Percentiles rank a stretch among this genome's conserved stretches.
These are phyloP conservation scores for Rhagophthalmus giganteus DNA, from an alignment of 2,888 invertebrate genomes.

Conservation along the genomic window DNA sequence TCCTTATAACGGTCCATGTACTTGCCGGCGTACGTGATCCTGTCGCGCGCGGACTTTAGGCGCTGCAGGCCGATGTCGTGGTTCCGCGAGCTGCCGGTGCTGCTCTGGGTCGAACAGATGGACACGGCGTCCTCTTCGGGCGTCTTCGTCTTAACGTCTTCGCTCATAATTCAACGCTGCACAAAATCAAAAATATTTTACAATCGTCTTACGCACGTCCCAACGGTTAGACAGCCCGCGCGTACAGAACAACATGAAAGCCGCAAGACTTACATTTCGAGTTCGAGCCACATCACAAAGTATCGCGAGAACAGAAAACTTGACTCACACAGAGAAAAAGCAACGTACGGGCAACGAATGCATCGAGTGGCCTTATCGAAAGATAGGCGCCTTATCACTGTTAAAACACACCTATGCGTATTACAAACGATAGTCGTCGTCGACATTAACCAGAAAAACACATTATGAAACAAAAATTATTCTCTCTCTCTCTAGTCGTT, in stretches of 20 bases:
- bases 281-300: conserved; percentile 27
- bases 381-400: conserved; percentile 26
- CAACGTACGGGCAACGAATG: conserved; percentile 17
- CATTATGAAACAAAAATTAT: conserved; percentile 2
- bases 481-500: too few relatives aligned
- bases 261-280: conserved; percentile 19
- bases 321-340: conserved; percentile 27
- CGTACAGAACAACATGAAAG: too few relatives aligned
- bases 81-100: conserved; percentile 13
- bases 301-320: conserved; percentile 9
- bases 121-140: conserved; percentile 18
- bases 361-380: conserved; percentile 21
- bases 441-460: conserved; percentile 3
- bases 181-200: conserved; percentile 15
- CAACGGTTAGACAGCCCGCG: conserved; percentile 18
- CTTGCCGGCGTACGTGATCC: conserved; percentile 49
- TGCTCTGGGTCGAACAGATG: conserved; percentile 17
- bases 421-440: conserved; percentile 1
- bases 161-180: conserved; percentile 22
- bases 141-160: conserved; percentile 7
- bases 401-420: conserved; percentile 17
- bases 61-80: conserved; percentile 44
- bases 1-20: conserved; percentile 53
- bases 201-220: neutral
- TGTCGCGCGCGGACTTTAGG: conserved; percentile 47